Percentiles rank a stretch among this genome's conserved stretches.
Evolutionary conservation across 2,797 vertebrate species (phyloP).

Genomic region (Alcedo atthis): DNA sequence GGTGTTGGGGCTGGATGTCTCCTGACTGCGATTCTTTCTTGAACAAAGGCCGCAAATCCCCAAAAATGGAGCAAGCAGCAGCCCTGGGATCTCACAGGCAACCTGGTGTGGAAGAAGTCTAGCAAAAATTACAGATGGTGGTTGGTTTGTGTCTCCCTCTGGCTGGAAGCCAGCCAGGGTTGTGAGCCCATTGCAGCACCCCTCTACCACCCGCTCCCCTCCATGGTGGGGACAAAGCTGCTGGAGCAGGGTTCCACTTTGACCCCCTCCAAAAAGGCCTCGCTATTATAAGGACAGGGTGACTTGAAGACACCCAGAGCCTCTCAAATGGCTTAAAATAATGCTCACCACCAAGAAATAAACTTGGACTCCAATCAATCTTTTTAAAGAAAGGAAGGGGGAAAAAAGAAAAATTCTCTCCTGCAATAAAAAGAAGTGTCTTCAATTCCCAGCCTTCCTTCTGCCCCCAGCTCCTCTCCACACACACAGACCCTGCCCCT

Average conservation of each 20-base stretch:
- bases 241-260: background rate
- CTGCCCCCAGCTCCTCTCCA: background rate
- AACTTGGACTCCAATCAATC: conserved; percentile 3
- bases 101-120: conserved; percentile 4
- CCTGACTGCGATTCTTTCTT: background rate
- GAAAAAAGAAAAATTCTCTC: background rate
- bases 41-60: background rate
- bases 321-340: background rate
- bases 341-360: background rate
- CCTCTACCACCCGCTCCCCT: background rate
- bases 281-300: background rate
- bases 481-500: background rate
- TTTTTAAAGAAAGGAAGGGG: background rate
- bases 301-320: conserved; percentile 29
- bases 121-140: conserved; percentile 41
- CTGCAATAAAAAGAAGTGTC: background rate
- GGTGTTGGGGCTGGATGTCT: background rate
- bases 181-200: conserved; percentile 44
- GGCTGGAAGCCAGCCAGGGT: conserved; percentile 33
- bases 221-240: background rate
- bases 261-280: conserved; percentile 33
- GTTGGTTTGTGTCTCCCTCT: conserved; percentile 31
- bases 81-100: conserved; percentile 30
- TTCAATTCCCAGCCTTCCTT: background rate
- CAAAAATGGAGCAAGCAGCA: conserved; percentile 35